Base-by-base conservation (phyloP, 2,888 invertebrate species). In the Drosophila meridiana region DNA sequence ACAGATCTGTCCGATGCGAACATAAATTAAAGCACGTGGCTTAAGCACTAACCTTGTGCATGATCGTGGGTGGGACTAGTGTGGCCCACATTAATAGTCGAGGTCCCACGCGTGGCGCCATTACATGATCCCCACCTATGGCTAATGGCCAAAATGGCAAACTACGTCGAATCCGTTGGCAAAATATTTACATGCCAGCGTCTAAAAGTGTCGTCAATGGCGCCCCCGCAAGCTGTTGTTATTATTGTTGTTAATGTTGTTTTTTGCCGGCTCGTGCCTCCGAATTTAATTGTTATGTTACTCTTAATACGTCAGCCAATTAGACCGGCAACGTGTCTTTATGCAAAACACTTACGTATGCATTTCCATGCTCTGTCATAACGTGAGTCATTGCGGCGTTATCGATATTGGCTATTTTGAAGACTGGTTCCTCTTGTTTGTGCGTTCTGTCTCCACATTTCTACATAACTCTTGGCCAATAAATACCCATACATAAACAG, bases 281-380 rank as follows among this genome's bases (percentile, higher is more conserved):
- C 20, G 9, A 48, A 43, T 59, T 62, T 60, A 47, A 87, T 78
- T 75, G 78, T 42, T 70, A 73, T 86, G 84, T 76, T 72, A 47
- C 6, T 34, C 11, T 30, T 56, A 68, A 62, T 78, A 78, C 89
- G 87, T 85, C 89, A 89, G 68, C 40, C 61, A 67, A 70, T 73
- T 69, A 40, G 70, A 73, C 80, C 73, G 75, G 74, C 80, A 67
- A 84, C 85, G 85, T 89, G 89, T 66, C 69, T 69, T 79, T 82
- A 82, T 80, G 88, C 69, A 77, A 82, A 87, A 66, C 80, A 65
- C 62, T 45, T 45, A 52, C 52, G 61, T 66, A 7, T 53, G 55
- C 36, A 53, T 52, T 55, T 63, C 34, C 45, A 40, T 30, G 42
- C 8, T 52, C 40, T 14, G 9, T 42, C 20, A 32, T 9, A 32